Conservation (phyloP, 2,113 vertebrate species). For the Sylvietta virens region DNA sequence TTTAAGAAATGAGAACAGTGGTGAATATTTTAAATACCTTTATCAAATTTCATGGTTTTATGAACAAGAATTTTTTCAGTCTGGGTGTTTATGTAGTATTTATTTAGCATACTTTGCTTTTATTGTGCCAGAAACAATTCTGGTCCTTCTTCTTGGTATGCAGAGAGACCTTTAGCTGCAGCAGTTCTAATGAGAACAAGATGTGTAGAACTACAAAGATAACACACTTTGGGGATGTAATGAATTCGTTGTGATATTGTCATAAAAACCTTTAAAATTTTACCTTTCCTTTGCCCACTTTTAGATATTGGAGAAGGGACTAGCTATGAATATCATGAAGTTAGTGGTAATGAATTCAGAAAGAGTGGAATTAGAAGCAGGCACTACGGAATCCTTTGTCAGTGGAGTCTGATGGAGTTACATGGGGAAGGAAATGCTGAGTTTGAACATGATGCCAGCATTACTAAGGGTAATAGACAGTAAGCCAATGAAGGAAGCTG, state of each 20-base stretch:
- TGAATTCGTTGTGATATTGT: neutral
- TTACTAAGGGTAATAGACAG: neutral
- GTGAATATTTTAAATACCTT: slow-evolving; percentile 60
- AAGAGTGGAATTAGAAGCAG: neutral
- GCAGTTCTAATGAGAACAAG: neutral
- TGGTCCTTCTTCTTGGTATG: neutral
- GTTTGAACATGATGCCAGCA: neutral
- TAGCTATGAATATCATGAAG: neutral
- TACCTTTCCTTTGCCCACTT: neutral
- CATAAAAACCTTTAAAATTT: neutral
- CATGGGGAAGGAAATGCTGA: neutral
- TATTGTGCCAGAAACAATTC: neutral
- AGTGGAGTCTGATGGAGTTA: neutral
- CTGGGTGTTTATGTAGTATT: neutral
- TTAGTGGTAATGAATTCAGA: neutral
- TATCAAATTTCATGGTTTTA: slow-evolving; percentile 52
- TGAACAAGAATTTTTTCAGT: slow-evolving; percentile 32
- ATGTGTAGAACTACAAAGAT: neutral
- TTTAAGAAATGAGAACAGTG: slow-evolving; percentile 45
- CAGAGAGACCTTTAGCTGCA: neutral
- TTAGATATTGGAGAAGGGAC: neutral
- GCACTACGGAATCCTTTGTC: neutral
- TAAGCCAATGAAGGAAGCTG: neutral
- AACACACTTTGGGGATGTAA: neutral
- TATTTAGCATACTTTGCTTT: neutral